phyloP scores from a whole-genome alignment of 2,113 vertebrate species.

The Pangasianodon hypophthalmus region DNA sequence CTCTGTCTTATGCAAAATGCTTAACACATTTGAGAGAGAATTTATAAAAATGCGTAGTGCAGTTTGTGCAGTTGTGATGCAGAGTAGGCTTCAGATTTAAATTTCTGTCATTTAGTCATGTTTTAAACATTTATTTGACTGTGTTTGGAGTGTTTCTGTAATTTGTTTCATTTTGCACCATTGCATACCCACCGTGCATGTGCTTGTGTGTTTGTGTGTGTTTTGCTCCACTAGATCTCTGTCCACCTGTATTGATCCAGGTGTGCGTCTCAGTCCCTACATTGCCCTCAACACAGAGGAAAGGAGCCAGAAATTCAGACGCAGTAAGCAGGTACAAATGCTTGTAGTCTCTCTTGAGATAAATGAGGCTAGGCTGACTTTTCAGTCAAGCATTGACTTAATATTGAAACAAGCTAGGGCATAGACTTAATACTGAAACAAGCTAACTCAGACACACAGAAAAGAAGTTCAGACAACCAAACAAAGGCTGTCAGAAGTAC shows the following conservation, averaged over 20 bases:
- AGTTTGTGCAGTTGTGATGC: neutral
- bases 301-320: conserved; percentile 56
- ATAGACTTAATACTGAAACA: neutral
- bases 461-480: neutral
- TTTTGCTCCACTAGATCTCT: conserved; percentile 59
- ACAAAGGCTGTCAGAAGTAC: too few species aligned
- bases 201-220: neutral
- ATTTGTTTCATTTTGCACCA: neutral
- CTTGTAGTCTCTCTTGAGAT: neutral
- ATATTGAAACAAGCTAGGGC: neutral
- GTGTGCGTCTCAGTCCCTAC: conserved; percentile 59
- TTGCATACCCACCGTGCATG: neutral
- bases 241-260: conserved; percentile 64
- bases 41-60: neutral
- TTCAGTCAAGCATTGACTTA: neutral
- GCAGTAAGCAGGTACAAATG: conserved; percentile 29
- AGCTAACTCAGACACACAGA: too few species aligned
- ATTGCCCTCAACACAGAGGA: conserved; percentile 61
- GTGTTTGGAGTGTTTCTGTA: neutral
- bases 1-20: neutral
- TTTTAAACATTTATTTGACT: neutral
- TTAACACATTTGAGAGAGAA: neutral
- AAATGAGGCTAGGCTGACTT: neutral
- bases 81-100: neutral
- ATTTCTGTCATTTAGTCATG: neutral